Percentiles rank a stretch among this genome's conserved stretches.
These are phyloP conservation scores for Spisula subtruncata DNA, from an alignment of 2,888 invertebrate species.

Conservation along the genomic window DNA sequence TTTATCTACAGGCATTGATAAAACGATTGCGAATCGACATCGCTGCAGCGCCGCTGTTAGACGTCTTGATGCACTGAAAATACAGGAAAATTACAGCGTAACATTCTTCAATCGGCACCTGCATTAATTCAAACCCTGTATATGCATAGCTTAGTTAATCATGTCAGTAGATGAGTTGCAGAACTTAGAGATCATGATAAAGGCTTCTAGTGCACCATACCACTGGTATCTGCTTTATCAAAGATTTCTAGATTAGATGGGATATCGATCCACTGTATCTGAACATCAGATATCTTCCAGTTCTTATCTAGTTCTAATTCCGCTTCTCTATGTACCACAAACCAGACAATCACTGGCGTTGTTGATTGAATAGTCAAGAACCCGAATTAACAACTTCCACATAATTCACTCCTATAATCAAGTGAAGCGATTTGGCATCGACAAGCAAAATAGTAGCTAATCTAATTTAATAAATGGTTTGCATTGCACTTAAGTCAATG, in stretches of 20 bases:
- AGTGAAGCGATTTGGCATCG: background rate
- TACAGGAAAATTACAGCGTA: background rate
- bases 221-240: background rate
- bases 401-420: no score
- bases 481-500: no score
- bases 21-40: no score
- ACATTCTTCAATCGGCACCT: background rate
- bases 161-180: background rate
- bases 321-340: no score
- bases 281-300: no score
- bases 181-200: background rate
- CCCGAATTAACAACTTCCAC: background rate
- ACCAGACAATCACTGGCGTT: background rate
- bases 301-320: no score
- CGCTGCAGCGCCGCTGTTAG: background rate
- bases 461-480: no score
- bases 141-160: background rate
- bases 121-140: slow-evolving; percentile 4
- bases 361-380: background rate
- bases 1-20: no score
- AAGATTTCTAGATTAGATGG: background rate
- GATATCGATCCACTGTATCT: background rate
- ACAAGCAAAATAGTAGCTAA: no score
- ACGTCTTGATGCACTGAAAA: background rate
- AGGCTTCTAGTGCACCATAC: background rate